Evolutionary conservation across 2,797 vertebrate species (phyloP), one percentile per base, ranked within the genome.

Genomic region (Pseudochaenichthys georgianus): DNA sequence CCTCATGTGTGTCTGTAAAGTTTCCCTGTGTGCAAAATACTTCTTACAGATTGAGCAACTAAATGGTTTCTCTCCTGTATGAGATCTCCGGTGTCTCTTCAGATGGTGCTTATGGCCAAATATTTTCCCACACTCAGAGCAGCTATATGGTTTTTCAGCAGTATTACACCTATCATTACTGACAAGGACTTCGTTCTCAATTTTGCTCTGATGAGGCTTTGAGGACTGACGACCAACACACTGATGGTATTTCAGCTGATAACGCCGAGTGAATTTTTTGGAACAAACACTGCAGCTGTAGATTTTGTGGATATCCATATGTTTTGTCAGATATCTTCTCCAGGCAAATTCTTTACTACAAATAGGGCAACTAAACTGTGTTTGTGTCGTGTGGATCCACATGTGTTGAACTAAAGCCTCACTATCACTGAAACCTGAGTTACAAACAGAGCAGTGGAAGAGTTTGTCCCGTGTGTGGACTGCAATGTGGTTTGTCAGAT

Each of bases 271-370:
- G 21, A 66, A 66, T 28, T 4, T 61, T 46, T 62, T 45, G 59
- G 23, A 5, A 46, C 21, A 62, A 11, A 17, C 15, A 7, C 59
- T 62, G 43, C 59, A 47, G 43, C 43, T 17, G 23, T 17, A 62
- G 15, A 17, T 45, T 45, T 21, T 43, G n/a, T 59, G 57, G n/a
- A 59, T 41, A 12, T 59, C 41, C 57, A 59, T 43, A 12, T 59
- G 57, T 59, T 59, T 59, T 4, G 57, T 59, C 57, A 59, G 57
- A 59, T 42, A 43, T 19, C 57, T 13, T 43, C 57, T 59, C 57
- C 57, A 59, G 13, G 57, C 57, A 21, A 59, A 59, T 15, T 59
- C 57, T 21, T 59, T 6, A 21, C 41, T n/a, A 21, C 57, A 59
- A 13, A 59, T 21, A 9, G 12, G 19, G 13, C 57, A 59, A 6